Conservation (phyloP, 2,797 vertebrate genomes). For the Micropoecilia bifurca region DNA sequence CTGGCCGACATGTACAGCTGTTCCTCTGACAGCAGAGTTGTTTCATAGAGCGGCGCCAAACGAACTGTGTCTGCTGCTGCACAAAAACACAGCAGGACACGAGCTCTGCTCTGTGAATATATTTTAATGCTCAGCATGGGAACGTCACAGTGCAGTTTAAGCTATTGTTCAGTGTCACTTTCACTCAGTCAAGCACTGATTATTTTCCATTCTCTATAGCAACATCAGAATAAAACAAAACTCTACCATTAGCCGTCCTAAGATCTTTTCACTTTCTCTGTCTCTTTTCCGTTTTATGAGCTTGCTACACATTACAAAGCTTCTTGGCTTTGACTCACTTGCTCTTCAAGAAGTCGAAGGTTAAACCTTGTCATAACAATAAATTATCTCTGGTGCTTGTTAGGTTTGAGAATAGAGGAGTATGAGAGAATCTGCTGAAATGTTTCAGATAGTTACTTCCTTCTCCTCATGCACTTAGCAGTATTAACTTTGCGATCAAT, state of each 20-base stretch:
- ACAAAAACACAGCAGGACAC: slow-evolving; percentile 46
- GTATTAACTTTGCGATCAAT: slow-evolving; percentile 37
- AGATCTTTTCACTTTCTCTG: slow-evolving; percentile 40
- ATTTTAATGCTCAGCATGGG: slow-evolving; percentile 44
- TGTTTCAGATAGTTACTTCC: slow-evolving; percentile 69
- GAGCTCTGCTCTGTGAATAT: slow-evolving; percentile 33
- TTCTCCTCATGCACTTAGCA: slow-evolving; percentile 13
- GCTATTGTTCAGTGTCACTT: slow-evolving; percentile 56
- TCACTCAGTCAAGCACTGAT: slow-evolving; percentile 29
- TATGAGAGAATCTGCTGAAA: slow-evolving; percentile 45
- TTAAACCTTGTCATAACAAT: slow-evolving; percentile 56
- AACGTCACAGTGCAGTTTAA: slow-evolving; percentile 48
- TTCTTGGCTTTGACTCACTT: slow-evolving; percentile 50
- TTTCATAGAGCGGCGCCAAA: slow-evolving; percentile 33
- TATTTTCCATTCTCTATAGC: slow-evolving; percentile 29
- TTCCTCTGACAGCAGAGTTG: slow-evolving; percentile 39
- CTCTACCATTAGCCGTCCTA: slow-evolving; percentile 35
- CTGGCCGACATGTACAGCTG: slow-evolving; percentile 59
- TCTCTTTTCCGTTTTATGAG: slow-evolving; percentile 13
- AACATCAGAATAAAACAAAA: slow-evolving; percentile 45
- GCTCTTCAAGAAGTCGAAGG: slow-evolving; percentile 41
- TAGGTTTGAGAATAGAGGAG: slow-evolving; percentile 46
- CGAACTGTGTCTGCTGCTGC: slow-evolving; percentile 30
- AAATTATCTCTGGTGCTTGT: slow-evolving; percentile 60
- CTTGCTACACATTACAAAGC: slow-evolving; percentile 48